Evolutionary conservation across 2,888 invertebrate genomes (phyloP), one percentile per base, ranked within the genome.

Genomic region (Andrena bicolor): DNA sequence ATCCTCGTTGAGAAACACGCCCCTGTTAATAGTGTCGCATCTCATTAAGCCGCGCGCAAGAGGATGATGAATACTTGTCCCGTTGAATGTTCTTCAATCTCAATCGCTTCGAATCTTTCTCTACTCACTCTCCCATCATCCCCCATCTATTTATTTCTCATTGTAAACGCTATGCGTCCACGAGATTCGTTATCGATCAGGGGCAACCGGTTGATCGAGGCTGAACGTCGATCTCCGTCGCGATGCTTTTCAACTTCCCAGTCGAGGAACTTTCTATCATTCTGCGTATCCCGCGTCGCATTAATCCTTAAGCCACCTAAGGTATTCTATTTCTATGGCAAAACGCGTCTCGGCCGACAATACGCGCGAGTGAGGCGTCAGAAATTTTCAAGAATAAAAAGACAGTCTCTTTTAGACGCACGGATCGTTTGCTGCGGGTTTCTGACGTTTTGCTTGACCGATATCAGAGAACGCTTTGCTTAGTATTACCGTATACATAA

Each of bases 151-250:
- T 63, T 71, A 82, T 82, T 75, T 81, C 41, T 41, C 74, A 74
- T 81, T 60, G 61, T 41, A 41, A 61, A 85, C 49, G n/a, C 28
- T 16, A 13, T 5, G 26, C 53, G 53, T 41, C 16, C 32, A 58
- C 10, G 66, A 28, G n/a, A 70, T 84, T 65, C 26, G 32, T 23
- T 30, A 30, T 65, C 66, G 58, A 69, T 26, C 68, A 76, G 28
- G 49, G 76, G 78, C 84, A 83, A 85, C 82, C 79, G 35, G 71
- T 80, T 53, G 66, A 86, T 88, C 88, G 86, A 84, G 48, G 7
- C 13, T 28, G 20, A 51, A 41, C 28, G 41, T 89, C 84, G 85
- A 86, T 87, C 76, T 80, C 28, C 76, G 13, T 73, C 23, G 23
- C 35, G 49, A 66, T 23, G 10, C 28, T 32, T 30, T 26, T 0